These are phyloP conservation scores for Sceliomorpha sp. DNA, from an alignment of 2,888 invertebrate genomes.

Conservation along the genomic window DNA sequence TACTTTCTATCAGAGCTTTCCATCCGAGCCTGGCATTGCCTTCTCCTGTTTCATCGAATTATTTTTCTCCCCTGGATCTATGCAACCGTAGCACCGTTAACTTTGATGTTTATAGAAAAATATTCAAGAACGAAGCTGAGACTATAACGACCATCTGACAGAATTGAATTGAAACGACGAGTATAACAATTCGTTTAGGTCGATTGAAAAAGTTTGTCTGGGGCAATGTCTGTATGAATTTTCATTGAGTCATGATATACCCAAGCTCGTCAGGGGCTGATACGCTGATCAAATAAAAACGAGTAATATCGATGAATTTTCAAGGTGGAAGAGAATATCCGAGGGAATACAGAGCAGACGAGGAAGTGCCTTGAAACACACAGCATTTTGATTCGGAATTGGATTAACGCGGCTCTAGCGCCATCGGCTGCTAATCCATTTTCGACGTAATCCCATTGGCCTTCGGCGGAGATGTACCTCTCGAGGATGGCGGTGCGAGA, in stretches of 20 bases:
- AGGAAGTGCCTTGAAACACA: conserved; percentile 43
- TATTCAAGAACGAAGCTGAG: too few species aligned
- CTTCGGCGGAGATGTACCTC: conserved; percentile 43
- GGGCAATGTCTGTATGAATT: conserved; percentile 1
- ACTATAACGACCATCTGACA: too few species aligned
- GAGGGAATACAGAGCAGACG: conserved; percentile 19
- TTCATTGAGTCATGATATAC: conserved; percentile 2
- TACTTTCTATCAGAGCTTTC: too few species aligned
- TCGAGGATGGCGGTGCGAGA: conserved; percentile 20
- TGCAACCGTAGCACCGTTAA: too few species aligned
- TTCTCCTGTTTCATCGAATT: too few species aligned
- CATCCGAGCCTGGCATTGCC: too few species aligned
- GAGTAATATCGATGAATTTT: conserved; percentile 21
- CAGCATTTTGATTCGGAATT: conserved; percentile 62
- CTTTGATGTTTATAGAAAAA: neutral
- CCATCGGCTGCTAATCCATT: conserved; percentile 63
- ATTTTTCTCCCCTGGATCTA: too few species aligned
- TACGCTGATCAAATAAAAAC: conserved; percentile 16
- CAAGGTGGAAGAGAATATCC: conserved; percentile 12
- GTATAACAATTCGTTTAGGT: neutral
- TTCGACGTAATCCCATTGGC: conserved; percentile 61
- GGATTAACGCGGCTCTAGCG: conserved; percentile 56
- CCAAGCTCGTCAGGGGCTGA: neutral
- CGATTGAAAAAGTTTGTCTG: neutral
- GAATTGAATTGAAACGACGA: too few species aligned